Percentiles rank a stretch among this genome's conserved stretches.
Evolutionary conservation across 2,888 invertebrate genomes (phyloP).

Genomic region (Cataglyphis rosenhaueri): DNA sequence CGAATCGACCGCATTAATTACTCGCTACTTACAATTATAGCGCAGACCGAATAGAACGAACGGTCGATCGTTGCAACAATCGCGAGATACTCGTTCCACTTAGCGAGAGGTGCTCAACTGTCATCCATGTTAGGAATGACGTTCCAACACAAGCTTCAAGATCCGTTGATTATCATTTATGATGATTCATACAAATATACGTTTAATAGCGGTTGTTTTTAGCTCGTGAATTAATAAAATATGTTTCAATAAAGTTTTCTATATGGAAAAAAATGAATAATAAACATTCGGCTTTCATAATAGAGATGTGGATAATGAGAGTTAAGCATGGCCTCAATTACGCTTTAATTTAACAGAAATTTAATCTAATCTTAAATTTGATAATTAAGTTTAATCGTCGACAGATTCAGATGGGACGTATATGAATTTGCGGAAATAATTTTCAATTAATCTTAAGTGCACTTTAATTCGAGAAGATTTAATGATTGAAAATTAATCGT

Average conservation of each 20-base stretch:
- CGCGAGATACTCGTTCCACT: conserved; percentile 44
- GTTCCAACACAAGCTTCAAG: not conserved
- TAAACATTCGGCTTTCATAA: not conserved
- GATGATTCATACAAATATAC: not conserved
- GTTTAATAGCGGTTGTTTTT: not conserved
- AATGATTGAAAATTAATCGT: conserved; percentile 27
- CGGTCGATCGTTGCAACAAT: conserved; percentile 60
- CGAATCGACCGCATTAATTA: conserved; percentile 83
- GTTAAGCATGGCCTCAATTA: not conserved
- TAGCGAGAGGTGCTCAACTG: conserved; percentile 27
- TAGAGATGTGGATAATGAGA: not conserved
- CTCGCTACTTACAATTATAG: conserved; percentile 80
- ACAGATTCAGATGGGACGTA: not conserved
- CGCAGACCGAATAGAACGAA: conserved; percentile 62
- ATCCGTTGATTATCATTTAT: not conserved
- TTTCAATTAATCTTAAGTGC: not conserved
- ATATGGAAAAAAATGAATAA: not conserved
- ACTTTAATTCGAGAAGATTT: not conserved
- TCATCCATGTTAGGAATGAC: not conserved
- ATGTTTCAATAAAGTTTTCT: not conserved
- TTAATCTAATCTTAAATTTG: conserved; percentile 8
- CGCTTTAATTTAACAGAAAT: not conserved
- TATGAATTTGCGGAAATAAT: not conserved
- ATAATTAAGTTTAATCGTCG: not conserved
- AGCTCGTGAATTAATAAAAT: not conserved